A percentile compares a stretch with the other conserved stretches of the same genome.
Evolutionary conservation across 2,888 invertebrate species (phyloP).

Genomic region (Drosophila mettleri): DNA sequence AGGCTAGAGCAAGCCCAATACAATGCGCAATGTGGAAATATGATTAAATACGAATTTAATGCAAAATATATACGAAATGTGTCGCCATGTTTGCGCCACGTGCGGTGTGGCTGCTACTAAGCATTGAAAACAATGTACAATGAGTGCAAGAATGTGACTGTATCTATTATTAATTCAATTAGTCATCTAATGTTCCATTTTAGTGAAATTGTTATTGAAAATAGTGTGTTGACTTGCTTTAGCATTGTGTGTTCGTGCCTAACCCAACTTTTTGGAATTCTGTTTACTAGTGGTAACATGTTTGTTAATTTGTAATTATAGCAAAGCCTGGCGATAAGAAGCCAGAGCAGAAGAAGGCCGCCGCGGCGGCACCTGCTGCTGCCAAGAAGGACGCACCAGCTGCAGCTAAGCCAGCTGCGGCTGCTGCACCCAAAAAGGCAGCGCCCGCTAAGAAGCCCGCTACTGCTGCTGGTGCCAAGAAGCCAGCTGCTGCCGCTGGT

Average conservation of each 20-base stretch:
- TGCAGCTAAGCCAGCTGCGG: slow-evolving; percentile 80
- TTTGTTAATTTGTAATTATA: slow-evolving; percentile 70
- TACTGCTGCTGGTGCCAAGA: slow-evolving; percentile 76
- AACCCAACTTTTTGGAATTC: slow-evolving; percentile 67
- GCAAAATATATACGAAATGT: slow-evolving; percentile 34
- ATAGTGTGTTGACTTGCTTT: slow-evolving; percentile 9
- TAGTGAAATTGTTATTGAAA: slow-evolving; percentile 10
- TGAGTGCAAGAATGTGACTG: slow-evolving; percentile 5
- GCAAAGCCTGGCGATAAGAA: slow-evolving; percentile 88
- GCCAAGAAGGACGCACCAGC: slow-evolving; percentile 84
- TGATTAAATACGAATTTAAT: slow-evolving; percentile 39
- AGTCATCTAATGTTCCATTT: neutral
- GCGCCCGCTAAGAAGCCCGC: slow-evolving; percentile 80
- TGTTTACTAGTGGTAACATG: slow-evolving; percentile 53
- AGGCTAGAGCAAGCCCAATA: slow-evolving; percentile 27
- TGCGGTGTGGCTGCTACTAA: slow-evolving; percentile 57
- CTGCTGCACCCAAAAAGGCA: slow-evolving; percentile 77
- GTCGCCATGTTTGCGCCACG: slow-evolving; percentile 59
- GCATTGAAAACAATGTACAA: slow-evolving; percentile 23
- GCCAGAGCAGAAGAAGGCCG: slow-evolving; percentile 85
- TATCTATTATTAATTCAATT: neutral
- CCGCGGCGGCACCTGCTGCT: slow-evolving; percentile 84
- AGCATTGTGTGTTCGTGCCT: slow-evolving; percentile 48
- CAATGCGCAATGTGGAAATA: slow-evolving; percentile 15
- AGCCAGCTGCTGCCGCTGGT: slow-evolving; percentile 83